A percentile compares a stretch with the other conserved stretches of the same genome.
These are phyloP conservation scores for Panorpa germanica DNA, from an alignment of 2,888 invertebrate species.

Conservation along the genomic window DNA sequence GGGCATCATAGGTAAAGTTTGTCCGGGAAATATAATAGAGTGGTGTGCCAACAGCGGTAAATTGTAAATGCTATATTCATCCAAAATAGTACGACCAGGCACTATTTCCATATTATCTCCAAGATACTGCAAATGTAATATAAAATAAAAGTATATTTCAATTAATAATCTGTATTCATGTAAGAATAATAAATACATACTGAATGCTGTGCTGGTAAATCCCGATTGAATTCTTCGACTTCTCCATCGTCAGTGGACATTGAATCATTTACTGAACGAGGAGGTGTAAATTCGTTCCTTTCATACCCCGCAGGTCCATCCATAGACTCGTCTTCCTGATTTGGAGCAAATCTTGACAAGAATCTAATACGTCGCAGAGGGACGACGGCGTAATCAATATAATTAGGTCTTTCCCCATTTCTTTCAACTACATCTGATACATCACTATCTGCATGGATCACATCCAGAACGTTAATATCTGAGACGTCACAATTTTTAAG, in stretches of 20 bases:
- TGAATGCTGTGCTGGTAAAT: slow-evolving; percentile 33
- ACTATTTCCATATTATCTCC: slow-evolving; percentile 35
- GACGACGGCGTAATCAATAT: too few relatives aligned
- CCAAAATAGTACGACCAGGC: slow-evolving; percentile 41
- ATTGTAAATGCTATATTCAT: slow-evolving; percentile 28
- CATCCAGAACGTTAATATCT: too few relatives aligned
- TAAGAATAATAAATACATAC: slow-evolving; percentile 19
- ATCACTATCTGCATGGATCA: too few relatives aligned
- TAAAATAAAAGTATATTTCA: not conserved
- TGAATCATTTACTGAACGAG: too few relatives aligned
- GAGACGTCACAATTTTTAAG: too few relatives aligned
- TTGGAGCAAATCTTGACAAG: too few relatives aligned
- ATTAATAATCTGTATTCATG: slow-evolving; percentile 6
- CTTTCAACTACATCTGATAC: too few relatives aligned
- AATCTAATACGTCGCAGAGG: too few relatives aligned
- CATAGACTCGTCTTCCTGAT: too few relatives aligned
- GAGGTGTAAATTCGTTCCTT: too few relatives aligned
- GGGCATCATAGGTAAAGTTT: slow-evolving; percentile 54
- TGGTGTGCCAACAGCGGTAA: slow-evolving; percentile 38
- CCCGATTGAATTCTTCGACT: slow-evolving; percentile 25
- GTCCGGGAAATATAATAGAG: slow-evolving; percentile 56
- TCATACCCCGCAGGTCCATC: too few relatives aligned
- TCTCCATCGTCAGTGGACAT: slow-evolving; percentile 6
- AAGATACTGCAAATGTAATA: slow-evolving; percentile 2
- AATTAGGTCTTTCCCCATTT: too few relatives aligned